Evolutionary conservation across 2,797 vertebrate species (phyloP).

Genomic region (Cossypha dichroa): DNA sequence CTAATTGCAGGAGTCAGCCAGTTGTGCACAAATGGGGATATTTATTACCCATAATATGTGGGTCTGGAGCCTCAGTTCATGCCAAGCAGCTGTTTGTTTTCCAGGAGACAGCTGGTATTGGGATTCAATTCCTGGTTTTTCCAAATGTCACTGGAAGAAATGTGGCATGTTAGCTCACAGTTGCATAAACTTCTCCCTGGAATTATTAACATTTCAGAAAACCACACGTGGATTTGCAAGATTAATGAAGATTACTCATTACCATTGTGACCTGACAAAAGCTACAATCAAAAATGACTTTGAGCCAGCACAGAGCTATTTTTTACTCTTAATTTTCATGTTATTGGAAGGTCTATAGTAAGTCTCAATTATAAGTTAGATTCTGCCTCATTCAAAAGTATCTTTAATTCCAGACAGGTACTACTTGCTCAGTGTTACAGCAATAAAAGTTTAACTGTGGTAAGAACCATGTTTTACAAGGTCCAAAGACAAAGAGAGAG

Average conservation of each 20-base stretch:
- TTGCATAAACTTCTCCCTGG: background rate
- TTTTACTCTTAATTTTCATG: background rate
- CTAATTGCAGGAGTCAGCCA: slow-evolving; percentile 2
- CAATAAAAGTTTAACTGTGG: background rate
- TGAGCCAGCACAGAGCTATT: background rate
- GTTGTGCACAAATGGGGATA: background rate
- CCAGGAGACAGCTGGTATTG: slow-evolving; percentile 35
- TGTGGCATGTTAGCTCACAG: background rate
- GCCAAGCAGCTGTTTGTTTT: slow-evolving; percentile 40
- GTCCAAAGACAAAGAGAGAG: background rate
- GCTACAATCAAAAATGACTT: background rate
- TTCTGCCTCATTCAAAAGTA: background rate
- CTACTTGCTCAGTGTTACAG: background rate
- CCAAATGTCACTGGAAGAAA: slow-evolving; percentile 46
- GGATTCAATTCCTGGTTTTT: slow-evolving; percentile 26
- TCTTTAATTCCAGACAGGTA: background rate
- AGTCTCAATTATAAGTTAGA: background rate
- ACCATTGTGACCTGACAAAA: background rate
- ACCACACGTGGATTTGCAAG: background rate
- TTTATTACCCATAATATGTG: background rate
- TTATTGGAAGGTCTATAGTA: no score
- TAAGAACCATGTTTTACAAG: background rate
- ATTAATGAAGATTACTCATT: background rate
- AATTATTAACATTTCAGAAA: slow-evolving; percentile 42
- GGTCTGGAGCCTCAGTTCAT: background rate